Evolutionary conservation across 2,113 vertebrate genomes (phyloP).

Genomic region (Prolemur simus): DNA sequence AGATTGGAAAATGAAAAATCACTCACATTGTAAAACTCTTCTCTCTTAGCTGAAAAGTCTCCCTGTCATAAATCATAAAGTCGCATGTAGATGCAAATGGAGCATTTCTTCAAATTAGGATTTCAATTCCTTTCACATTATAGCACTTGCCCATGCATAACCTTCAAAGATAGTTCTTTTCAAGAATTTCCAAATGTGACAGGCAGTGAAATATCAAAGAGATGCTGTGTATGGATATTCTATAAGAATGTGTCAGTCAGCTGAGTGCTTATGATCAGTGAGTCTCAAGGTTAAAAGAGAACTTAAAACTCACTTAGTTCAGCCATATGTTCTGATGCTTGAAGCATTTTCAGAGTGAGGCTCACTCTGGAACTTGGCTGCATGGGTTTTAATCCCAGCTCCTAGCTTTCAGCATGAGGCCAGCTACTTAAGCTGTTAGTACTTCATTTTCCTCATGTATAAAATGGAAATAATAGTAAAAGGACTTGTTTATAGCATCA

Average conservation of each 20-base stretch:
- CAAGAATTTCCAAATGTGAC: conserved; percentile 41
- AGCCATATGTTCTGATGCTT: not conserved
- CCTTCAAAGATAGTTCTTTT: conserved; percentile 37
- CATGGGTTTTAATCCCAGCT: not conserved
- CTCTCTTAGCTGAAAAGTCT: conserved; percentile 45
- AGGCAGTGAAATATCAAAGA: not conserved
- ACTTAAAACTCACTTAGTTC: not conserved
- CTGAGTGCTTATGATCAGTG: not conserved
- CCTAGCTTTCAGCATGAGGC: not conserved
- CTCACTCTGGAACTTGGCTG: not conserved
- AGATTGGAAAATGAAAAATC: conserved; percentile 66
- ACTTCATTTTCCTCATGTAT: not conserved
- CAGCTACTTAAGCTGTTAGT: not conserved
- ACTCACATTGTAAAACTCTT: conserved; percentile 7
- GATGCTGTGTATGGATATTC: not conserved
- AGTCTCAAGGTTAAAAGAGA: conserved; percentile 55
- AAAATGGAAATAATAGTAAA: not conserved
- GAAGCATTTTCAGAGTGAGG: not conserved
- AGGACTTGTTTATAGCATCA: not conserved
- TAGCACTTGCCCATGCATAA: conserved; percentile 51
- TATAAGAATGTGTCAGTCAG: not conserved
- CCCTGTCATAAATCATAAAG: conserved; percentile 55
- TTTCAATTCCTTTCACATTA: conserved; percentile 69
- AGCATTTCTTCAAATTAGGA: conserved; percentile 68
- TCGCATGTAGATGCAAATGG: conserved; percentile 6